These are phyloP conservation scores for Phyllotis vaccarum DNA, from an alignment of 2,797 vertebrate genomes.

Conservation along the genomic window DNA sequence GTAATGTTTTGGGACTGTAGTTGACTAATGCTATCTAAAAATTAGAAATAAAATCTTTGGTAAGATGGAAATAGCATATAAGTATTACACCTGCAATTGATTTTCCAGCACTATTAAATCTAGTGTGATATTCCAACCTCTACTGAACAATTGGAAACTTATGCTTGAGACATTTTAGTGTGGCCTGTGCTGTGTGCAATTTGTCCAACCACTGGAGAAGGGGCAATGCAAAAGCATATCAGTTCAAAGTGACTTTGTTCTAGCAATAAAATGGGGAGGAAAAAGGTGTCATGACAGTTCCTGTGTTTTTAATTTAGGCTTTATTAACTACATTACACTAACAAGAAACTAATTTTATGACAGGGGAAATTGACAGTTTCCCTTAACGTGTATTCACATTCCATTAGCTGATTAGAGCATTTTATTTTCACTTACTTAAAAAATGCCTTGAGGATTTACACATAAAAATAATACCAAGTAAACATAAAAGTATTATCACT, in stretches of 20 bases:
- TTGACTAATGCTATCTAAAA: background rate
- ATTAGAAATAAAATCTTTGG: background rate
- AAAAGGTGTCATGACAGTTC: background rate
- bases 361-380: background rate
- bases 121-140: background rate
- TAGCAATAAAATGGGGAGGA: background rate
- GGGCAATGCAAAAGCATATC: background rate
- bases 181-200: background rate
- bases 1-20: background rate
- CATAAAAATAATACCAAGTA: background rate
- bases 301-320: background rate
- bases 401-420: background rate
- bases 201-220: background rate
- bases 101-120: background rate
- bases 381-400: background rate
- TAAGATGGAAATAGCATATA: background rate
- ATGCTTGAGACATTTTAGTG: background rate
- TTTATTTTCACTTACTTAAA: slow-evolving; percentile 54
- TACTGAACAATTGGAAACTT: background rate
- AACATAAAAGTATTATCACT: background rate
- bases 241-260: background rate
- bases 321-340: background rate
- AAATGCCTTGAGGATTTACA: background rate
- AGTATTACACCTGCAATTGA: background rate
- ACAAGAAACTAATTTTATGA: background rate